Evolutionary conservation across 2,113 vertebrate species (phyloP).

Genomic region (Sterna hirundo): DNA sequence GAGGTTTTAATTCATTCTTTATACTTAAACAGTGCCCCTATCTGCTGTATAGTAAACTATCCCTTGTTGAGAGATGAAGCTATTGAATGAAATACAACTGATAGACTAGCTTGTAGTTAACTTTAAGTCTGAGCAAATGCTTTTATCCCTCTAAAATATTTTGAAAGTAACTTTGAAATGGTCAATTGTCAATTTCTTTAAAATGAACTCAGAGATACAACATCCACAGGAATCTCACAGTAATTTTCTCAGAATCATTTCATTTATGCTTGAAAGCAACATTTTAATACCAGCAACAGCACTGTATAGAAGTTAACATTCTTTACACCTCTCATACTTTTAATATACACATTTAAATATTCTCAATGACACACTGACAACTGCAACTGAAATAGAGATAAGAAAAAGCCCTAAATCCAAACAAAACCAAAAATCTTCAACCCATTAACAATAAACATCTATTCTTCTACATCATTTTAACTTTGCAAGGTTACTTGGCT

Average conservation of each 20-base stretch:
- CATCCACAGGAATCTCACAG: neutral
- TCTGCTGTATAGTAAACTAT: neutral
- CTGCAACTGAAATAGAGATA: neutral
- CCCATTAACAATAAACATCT: neutral
- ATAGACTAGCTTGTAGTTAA: neutral
- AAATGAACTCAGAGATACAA: neutral
- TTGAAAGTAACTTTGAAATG: neutral
- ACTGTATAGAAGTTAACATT: neutral
- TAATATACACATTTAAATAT: neutral
- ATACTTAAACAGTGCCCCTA: neutral
- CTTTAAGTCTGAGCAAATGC: neutral
- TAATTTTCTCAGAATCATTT: slow-evolving; percentile 35
- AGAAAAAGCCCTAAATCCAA: neutral
- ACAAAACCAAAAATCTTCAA: neutral
- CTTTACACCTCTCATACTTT: neutral
- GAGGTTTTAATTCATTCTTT: neutral
- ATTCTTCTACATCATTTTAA: neutral
- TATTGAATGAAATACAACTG: neutral
- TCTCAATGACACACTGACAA: neutral
- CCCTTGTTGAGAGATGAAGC: neutral
- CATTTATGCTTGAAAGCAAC: slow-evolving; percentile 24
- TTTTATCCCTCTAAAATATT: neutral
- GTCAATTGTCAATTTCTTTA: neutral
- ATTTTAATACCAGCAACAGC: neutral
- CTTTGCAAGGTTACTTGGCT: neutral